Evolutionary conservation across 2,797 vertebrate genomes (phyloP), one percentile per base, ranked within the genome.

Genomic region (Syndactyla subalaris): DNA sequence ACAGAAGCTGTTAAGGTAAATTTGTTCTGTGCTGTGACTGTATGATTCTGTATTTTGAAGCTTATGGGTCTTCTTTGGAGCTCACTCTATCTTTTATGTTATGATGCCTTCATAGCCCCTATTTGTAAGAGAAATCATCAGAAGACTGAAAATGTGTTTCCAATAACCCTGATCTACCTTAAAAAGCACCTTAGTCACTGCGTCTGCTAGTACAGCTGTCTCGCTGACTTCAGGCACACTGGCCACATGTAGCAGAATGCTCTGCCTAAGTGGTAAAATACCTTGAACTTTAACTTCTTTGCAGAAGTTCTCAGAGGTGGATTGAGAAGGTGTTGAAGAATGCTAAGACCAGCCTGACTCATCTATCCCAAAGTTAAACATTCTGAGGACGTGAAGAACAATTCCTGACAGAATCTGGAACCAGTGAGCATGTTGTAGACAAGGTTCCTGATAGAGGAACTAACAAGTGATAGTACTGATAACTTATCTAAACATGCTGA

Each of bases 21-120:
- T 65, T 65, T 81, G 12, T 36, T 76, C 59, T 73, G 34, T 2
- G 1, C 22, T 15, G 2, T 0, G 1, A 11, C 14, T 51, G 5
- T 22, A 58, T 73, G 6, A 2, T 57, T 34, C 6, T 1, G 1
- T 26, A 73, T 79, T 80, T 29, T 43, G 32, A 90, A 68, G 4
- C 9, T 49, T 70, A 41, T 19, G 12, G 14, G 36, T 29, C 18
- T 38, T 29, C 20, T 38, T 73, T 54, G 61, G 24, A 36, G 11
- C 6, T 80, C 32, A 9, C 8, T 39, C 19, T 30, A 58, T 1
- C 10, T 34, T 24, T 55, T 27, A 20, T 2, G 5, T 39, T 68
- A 15, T 20, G 12, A 16, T 76, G 22, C 10, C 20, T 65, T 72
- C 62, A 29, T 7, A 86, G 9, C 24, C 71, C 13, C 22, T 34